These are phyloP conservation scores for Murina feae DNA, from an alignment of 2,113 vertebrate species.

Conservation along the genomic window DNA sequence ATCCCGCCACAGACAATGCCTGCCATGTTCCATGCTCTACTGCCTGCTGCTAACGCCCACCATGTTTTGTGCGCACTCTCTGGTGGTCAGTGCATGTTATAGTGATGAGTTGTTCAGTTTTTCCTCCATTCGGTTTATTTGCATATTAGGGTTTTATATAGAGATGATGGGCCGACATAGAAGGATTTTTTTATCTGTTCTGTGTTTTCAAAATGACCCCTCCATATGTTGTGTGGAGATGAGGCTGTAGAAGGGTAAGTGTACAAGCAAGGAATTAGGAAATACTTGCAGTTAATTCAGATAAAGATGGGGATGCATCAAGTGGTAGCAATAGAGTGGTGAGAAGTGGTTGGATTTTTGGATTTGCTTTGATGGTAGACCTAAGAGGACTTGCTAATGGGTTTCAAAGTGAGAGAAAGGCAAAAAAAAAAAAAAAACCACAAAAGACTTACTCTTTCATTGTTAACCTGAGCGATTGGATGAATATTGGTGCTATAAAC, in stretches of 20 bases:
- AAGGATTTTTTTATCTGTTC: not conserved
- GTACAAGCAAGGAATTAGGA: not conserved
- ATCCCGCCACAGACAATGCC: no score
- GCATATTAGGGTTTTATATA: no score
- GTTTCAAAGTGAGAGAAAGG: not conserved
- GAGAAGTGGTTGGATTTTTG: slow-evolving; percentile 12
- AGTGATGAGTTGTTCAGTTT: no score
- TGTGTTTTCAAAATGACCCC: not conserved
- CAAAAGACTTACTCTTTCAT: not conserved
- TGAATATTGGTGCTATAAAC: not conserved
- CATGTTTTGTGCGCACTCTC: no score
- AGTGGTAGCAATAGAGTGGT: not conserved
- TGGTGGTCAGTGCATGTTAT: no score
- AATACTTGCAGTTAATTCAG: not conserved
- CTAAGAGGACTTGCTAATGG: not conserved
- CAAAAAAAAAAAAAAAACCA: no score
- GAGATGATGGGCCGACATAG: not conserved
- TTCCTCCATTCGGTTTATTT: no score
- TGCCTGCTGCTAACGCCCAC: no score
- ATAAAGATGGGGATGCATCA: not conserved
- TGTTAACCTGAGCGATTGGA: not conserved
- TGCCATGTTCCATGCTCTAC: no score
- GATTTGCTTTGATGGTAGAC: not conserved
- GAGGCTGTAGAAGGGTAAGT: not conserved
- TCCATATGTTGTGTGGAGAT: not conserved